These are phyloP conservation scores for Champsocephalus esox DNA, from an alignment of 2,797 vertebrate species.

Conservation along the genomic window DNA sequence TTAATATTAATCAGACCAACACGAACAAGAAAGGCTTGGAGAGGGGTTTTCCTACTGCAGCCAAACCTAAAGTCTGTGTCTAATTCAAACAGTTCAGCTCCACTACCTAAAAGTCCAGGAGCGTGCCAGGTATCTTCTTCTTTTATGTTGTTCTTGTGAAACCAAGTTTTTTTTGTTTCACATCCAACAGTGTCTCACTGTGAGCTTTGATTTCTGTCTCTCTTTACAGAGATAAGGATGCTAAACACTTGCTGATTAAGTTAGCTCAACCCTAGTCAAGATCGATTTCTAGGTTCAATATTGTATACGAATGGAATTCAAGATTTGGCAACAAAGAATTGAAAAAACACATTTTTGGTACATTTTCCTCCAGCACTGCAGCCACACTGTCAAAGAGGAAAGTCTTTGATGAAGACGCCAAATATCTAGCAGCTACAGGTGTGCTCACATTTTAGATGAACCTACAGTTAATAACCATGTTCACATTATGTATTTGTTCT, in stretches of 20 bases:
- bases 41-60: conserved; percentile 51
- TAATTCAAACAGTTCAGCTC: conserved; percentile 40
- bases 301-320: not conserved
- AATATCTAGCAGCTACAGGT: not conserved
- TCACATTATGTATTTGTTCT: not conserved
- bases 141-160: conserved; percentile 57
- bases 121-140: conserved; percentile 41
- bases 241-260: not conserved
- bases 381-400: not conserved
- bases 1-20: conserved; percentile 64
- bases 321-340: not conserved
- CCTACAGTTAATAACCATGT: not conserved
- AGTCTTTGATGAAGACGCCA: not conserved
- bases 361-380: not conserved
- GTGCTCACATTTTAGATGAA: not conserved
- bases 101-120: conserved; percentile 32
- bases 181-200: conserved; percentile 25
- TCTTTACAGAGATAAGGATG: conserved; percentile 40
- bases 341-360: not conserved
- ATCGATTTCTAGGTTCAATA: conserved; percentile 10
- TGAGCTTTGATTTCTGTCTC: conserved; percentile 22
- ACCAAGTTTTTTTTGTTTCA: conserved; percentile 50
- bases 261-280: not conserved
- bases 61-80: conserved; percentile 23
- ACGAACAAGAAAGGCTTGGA: conserved; percentile 31